These are phyloP conservation scores for Proisotoma minuta DNA, from an alignment of 2,888 invertebrate genomes.

Conservation along the genomic window DNA sequence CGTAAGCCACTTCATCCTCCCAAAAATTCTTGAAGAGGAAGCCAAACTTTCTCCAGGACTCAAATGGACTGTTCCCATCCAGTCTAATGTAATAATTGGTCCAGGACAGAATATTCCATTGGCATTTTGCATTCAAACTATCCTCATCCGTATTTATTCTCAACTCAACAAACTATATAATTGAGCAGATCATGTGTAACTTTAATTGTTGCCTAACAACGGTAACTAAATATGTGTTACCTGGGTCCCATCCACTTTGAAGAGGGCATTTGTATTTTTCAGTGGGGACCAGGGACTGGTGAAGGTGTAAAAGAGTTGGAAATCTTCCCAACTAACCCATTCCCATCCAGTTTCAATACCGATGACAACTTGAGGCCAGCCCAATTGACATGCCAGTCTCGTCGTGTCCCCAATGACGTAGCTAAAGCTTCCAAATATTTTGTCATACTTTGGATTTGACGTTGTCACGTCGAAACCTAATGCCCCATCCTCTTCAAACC, in stretches of 20 bases:
- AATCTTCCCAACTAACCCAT: constrained; percentile 44
- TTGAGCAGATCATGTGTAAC: constrained; percentile 28
- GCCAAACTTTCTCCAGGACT: constrained; percentile 32
- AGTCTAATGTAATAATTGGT: constrained; percentile 43
- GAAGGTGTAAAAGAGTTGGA: constrained; percentile 43
- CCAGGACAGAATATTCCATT: constrained; percentile 43
- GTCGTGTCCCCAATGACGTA: constrained; percentile 46
- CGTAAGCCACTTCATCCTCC: constrained; percentile 39
- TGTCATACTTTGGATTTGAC: constrained; percentile 46
- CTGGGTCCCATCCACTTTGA: constrained; percentile 46
- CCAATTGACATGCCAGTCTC: constrained; percentile 47
- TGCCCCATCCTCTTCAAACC: constrained; percentile 46
- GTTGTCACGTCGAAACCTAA: constrained; percentile 46
- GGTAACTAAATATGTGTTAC: constrained; percentile 24
- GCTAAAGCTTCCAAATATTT: constrained; percentile 48
- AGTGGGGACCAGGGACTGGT: constrained; percentile 47
- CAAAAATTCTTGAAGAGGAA: constrained; percentile 40
- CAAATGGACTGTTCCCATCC: constrained; percentile 40
- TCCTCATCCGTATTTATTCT: constrained; percentile 44
- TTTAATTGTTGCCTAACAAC: constrained; percentile 4
- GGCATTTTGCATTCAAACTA: constrained; percentile 40
- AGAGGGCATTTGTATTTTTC: constrained; percentile 44
- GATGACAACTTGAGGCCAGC: constrained; percentile 46
- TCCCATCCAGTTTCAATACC: constrained; percentile 43
- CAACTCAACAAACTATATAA: constrained; percentile 41